Base-by-base conservation (phyloP, 2,888 invertebrate species). In the Esperia sulphurella region DNA sequence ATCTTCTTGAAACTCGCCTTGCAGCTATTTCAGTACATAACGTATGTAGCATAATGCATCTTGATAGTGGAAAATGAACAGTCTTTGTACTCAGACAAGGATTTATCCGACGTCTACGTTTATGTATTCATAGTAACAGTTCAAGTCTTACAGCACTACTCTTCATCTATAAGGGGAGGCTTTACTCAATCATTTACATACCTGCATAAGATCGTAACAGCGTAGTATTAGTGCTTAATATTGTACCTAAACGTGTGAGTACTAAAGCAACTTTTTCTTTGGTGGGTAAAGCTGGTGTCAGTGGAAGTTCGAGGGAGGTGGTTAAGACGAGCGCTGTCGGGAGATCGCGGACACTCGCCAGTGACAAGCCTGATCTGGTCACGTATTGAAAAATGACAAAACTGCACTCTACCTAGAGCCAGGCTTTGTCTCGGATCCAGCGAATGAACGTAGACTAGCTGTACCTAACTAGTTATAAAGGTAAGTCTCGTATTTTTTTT, bases 351-450 rank as follows among this genome's bases (percentile, higher is more conserved):
- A 63, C 71, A 70, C 66, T 75, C 65, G 65, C 66, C 72, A 72
- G 76, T 87, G 85, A 90, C 84, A 80, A 84, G 85, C 82, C 87
- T 92, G 91, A 92, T 92, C 92, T 90, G 84, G 83, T 91, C 92
- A 92, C 92, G 92, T 92, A 92, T 92, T 92, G 92, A 92, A 92
- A 92, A 92, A 92, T 92, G 91, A 91, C 91, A 90, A 82, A 83
- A 83, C 78, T 78, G 77, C 70, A 61, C 62, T 61, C 57, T 54
- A 59, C 14, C 35, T 35, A 6, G 35, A 35, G n/a, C 35, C 35
- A 6, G 35, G n/a, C 35, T 35, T 35, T 35, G 35, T 35, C 35
- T 55, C 29, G 49, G 60, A 70, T 67, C 61, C 58, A 51, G 55
- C 68, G 71, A 76, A 75, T 77, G 52, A 49, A 52, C 48, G 28